Percentiles rank a stretch among this genome's conserved stretches.
Evolutionary conservation across 2,797 vertebrate species (phyloP).

Genomic region (Rachycentron canadum): DNA sequence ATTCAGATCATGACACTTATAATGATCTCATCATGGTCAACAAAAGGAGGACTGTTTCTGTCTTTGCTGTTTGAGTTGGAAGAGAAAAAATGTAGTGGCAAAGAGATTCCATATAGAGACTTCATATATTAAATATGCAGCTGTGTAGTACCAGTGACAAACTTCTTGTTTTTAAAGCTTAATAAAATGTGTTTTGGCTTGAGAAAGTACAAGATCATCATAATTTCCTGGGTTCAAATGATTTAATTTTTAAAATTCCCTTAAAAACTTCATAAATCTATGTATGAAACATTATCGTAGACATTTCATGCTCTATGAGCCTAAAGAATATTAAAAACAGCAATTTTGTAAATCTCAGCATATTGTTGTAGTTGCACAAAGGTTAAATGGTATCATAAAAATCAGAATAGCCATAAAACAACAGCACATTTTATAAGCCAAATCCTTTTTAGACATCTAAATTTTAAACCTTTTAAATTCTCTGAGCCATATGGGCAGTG

Average conservation of each 20-base stretch:
- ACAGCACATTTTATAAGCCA: background rate
- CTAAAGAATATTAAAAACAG: background rate
- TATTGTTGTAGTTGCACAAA: background rate
- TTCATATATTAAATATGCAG: background rate
- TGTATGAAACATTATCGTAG: background rate
- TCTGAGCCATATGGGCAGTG: background rate
- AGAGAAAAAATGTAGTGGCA: background rate
- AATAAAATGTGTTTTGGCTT: background rate
- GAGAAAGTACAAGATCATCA: background rate
- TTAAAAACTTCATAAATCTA: background rate
- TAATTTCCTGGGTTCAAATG: background rate
- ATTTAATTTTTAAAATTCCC: background rate
- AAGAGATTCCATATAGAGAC: background rate
- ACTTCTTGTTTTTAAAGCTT: background rate
- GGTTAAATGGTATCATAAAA: background rate
- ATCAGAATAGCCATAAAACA: background rate
- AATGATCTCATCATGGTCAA: background rate
- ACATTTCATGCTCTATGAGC: background rate
- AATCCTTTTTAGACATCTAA: background rate
- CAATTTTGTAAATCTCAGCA: background rate
- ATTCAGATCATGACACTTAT: background rate
- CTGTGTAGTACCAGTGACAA: background rate
- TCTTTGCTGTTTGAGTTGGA: background rate
- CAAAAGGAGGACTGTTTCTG: background rate
- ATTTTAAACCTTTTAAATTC: background rate